A percentile compares a stretch with the other conserved stretches of the same genome.
Evolutionary conservation across 2,888 invertebrate species (phyloP).

Genomic region (Exephanes ischioxanthus): DNA sequence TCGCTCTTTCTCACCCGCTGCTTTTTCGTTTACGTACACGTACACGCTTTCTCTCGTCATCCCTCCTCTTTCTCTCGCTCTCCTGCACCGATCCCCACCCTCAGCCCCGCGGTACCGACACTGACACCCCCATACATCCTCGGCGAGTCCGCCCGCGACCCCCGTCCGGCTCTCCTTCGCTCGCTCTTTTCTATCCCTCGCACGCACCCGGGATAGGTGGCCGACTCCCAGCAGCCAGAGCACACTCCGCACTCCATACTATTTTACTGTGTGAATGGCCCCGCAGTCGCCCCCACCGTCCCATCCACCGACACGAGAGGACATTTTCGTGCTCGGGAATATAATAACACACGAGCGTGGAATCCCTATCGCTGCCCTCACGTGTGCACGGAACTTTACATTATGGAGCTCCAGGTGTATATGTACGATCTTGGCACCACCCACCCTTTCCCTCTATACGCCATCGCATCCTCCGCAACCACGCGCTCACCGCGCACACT

Average conservation of each 20-base stretch:
- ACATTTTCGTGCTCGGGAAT: constrained; percentile 38
- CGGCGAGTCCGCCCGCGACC: constrained; percentile 75
- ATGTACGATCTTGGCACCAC: constrained; percentile 69
- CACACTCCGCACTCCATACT: constrained; percentile 35
- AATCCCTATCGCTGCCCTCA: constrained; percentile 29
- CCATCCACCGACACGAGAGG: constrained; percentile 42
- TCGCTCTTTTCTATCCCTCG: constrained; percentile 80
- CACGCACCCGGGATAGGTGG: constrained; percentile 78
- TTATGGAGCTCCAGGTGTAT: constrained; percentile 57
- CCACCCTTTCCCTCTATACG: constrained; percentile 66
- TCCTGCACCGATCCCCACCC: constrained; percentile 49
- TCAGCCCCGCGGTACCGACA: constrained; percentile 49
- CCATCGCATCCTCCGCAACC: constrained; percentile 22
- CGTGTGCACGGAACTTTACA: constrained; percentile 69
- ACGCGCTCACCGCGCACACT: not conserved
- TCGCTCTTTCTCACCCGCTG: constrained; percentile 67
- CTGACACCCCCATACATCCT: constrained; percentile 50
- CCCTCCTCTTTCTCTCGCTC: constrained; percentile 60
- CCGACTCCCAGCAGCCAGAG: constrained; percentile 40
- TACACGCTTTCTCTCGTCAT: constrained; percentile 29
- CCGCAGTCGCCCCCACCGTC: constrained; percentile 26
- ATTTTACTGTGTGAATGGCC: constrained; percentile 67
- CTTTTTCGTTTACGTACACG: constrained; percentile 29
- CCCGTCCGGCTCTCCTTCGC: constrained; percentile 66
- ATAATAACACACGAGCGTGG: constrained; percentile 41